Evolutionary conservation across 1,140 invertebrate species (phyloP).

Genomic region (Vanessa tameamea): DNA sequence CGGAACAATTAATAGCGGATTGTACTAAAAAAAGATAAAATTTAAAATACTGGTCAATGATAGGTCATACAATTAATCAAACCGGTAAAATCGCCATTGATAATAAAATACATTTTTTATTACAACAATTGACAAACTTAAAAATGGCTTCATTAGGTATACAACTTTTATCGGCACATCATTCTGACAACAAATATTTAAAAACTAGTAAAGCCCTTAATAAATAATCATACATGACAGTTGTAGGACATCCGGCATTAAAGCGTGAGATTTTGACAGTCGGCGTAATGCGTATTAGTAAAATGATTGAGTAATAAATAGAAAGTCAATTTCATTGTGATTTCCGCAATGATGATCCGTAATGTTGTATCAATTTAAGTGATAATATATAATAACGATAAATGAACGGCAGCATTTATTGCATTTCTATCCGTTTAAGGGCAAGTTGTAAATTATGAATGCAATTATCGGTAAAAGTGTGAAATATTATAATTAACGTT

Average conservation of each 20-base stretch:
- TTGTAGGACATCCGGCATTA: slow-evolving; percentile 21
- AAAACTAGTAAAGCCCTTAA: slow-evolving; percentile 20
- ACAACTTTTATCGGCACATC: background rate
- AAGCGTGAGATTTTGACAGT: slow-evolving; percentile 16
- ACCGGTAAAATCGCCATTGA: too few relatives aligned
- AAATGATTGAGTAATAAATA: slow-evolving; percentile 19
- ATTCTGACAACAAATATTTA: background rate
- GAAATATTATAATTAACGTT: too few relatives aligned
- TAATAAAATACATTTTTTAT: too few relatives aligned
- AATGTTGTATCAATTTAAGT: background rate
- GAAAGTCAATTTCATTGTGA: slow-evolving; percentile 16
- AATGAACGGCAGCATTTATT: background rate
- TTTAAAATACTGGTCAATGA: too few relatives aligned
- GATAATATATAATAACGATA: background rate
- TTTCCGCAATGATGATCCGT: slow-evolving; percentile 8
- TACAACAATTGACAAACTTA: too few relatives aligned
- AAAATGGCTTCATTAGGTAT: too few relatives aligned
- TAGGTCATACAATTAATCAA: too few relatives aligned
- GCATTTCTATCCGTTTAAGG: background rate
- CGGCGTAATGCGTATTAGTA: background rate
- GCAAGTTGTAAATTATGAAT: background rate
- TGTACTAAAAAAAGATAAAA: too few relatives aligned
- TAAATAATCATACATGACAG: slow-evolving; percentile 17
- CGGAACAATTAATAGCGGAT: too few relatives aligned
- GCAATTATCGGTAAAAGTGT: too few relatives aligned